These are phyloP conservation scores for Callinectes sapidus DNA, from an alignment of 2,888 invertebrate species.

Conservation along the genomic window DNA sequence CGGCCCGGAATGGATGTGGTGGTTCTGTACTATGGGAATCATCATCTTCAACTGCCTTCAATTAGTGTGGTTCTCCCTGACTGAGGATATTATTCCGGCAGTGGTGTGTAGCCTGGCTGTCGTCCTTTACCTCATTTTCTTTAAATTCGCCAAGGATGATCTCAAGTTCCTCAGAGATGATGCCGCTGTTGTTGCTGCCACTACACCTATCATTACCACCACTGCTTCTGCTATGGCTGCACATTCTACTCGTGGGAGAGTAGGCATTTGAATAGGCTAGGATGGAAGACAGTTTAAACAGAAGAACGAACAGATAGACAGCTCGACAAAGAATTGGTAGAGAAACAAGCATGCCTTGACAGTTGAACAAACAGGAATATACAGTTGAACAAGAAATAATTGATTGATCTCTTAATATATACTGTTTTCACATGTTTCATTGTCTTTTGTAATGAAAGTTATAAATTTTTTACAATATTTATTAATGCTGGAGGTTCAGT, in stretches of 20 bases:
- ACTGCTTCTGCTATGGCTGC: not conserved
- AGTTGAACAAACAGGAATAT: too few relatives aligned
- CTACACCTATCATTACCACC: not conserved
- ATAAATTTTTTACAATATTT: not conserved
- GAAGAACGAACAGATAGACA: too few relatives aligned
- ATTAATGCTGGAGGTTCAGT: not conserved
- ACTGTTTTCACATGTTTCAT: too few relatives aligned
- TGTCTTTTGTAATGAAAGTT: not conserved
- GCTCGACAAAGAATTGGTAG: too few relatives aligned
- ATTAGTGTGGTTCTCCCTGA: slow-evolving; percentile 51
- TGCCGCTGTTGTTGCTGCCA: not conserved
- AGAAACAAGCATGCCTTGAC: too few relatives aligned
- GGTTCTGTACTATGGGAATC: slow-evolving; percentile 39
- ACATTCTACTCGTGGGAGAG: too few relatives aligned
- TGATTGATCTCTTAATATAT: too few relatives aligned
- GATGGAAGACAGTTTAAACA: too few relatives aligned
- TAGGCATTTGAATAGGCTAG: too few relatives aligned
- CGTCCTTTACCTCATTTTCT: slow-evolving; percentile 51
- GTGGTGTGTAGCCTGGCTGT: not conserved
- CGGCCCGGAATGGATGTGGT: slow-evolving; percentile 64
- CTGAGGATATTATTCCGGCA: slow-evolving; percentile 25
- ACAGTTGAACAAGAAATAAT: too few relatives aligned
- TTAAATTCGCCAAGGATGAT: slow-evolving; percentile 59
- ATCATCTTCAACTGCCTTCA: slow-evolving; percentile 41
- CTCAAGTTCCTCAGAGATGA: slow-evolving; percentile 43